Base-by-base conservation (phyloP, 2,888 invertebrate species). In the Troides helena region DNA sequence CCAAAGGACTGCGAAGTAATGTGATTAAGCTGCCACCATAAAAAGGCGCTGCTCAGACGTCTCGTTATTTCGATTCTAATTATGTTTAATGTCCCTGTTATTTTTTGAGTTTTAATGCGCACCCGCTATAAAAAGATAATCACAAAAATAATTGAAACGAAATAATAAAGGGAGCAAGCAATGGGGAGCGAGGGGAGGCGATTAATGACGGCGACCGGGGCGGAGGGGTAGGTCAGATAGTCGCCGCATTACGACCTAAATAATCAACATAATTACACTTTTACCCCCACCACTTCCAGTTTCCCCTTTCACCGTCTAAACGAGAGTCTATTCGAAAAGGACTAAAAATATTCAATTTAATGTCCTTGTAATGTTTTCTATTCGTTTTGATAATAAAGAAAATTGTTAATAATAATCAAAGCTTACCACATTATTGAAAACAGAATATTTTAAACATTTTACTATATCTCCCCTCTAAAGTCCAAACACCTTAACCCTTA, bases 91-190 rank as follows among this genome's bases (percentile, higher is more conserved):
- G 89, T 85, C 86, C 83, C 85, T 86, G 88, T 89, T 90, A 88
- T 91, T 92, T 91, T 82, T 92, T 91, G 87, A 89, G 88, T 90
- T 91, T 91, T 90, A 91, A 92, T 91, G 90, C 86, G 82, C 82
- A 81, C 85, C 83, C 82, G 89, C 90, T 89, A 89, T 92, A 92
- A 92, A 92, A 92, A 92, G 91, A 92, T 92, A 92, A 92, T 92
- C 91, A 92, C 90, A 86, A 92, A 92, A 91, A 92, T 92, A 92
- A 92, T 92, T 92, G 91, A 92, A 92, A 91, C 91, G 92, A 92
- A 92, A 92, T 92, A 91, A 91, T 92, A 90, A 90, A 90, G 87
- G 88, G 84, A 80, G 83, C 77, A 79, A 81, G 80, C 14, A 75
- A 74, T 77, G 78, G 80, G 78, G 77, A 78, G 76, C 73, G 76